Evolutionary conservation across 2,888 invertebrate species (phyloP).

Genomic region (Drosophila neonasuta): DNA sequence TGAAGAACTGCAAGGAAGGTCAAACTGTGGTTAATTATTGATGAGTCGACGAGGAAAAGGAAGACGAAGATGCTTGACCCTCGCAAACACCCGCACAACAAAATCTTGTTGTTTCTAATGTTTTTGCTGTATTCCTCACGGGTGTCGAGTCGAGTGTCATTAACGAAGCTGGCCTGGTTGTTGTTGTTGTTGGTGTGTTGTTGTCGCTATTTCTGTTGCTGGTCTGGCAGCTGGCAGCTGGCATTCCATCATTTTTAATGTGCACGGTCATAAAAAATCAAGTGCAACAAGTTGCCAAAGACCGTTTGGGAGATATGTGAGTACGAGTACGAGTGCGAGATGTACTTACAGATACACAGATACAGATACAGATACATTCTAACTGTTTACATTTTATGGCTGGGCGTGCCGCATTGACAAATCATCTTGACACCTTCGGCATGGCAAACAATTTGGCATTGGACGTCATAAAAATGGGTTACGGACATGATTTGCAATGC

Average conservation of each 20-base stretch:
- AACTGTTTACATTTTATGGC: conserved; percentile 60
- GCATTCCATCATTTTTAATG: conserved; percentile 70
- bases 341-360: conserved; percentile 17
- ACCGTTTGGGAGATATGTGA: conserved; percentile 21
- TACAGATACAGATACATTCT: conserved; percentile 43
- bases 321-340: conserved; percentile 1
- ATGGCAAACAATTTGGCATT: conserved; percentile 39
- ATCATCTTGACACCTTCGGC: conserved; percentile 71
- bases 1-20: conserved; percentile 55
- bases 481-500: conserved; percentile 74
- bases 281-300: conserved; percentile 70
- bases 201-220: not conserved
- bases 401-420: conserved; percentile 63
- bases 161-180: conserved; percentile 33
- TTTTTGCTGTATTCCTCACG: conserved; percentile 12
- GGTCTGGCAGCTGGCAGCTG: conserved; percentile 44
- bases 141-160: conserved; percentile 40
- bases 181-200: conserved; percentile 1
- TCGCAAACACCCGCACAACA: conserved; percentile 43
- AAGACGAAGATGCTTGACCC: conserved; percentile 30
- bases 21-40: conserved; percentile 70
- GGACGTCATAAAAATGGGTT: conserved; percentile 73
- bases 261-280: conserved; percentile 69
- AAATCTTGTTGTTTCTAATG: conserved; percentile 11
- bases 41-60: conserved; percentile 33